Percentiles rank a stretch among this genome's conserved stretches.
Conservation (phyloP, 2,797 vertebrate species). For the Parambassis ranga region DNA sequence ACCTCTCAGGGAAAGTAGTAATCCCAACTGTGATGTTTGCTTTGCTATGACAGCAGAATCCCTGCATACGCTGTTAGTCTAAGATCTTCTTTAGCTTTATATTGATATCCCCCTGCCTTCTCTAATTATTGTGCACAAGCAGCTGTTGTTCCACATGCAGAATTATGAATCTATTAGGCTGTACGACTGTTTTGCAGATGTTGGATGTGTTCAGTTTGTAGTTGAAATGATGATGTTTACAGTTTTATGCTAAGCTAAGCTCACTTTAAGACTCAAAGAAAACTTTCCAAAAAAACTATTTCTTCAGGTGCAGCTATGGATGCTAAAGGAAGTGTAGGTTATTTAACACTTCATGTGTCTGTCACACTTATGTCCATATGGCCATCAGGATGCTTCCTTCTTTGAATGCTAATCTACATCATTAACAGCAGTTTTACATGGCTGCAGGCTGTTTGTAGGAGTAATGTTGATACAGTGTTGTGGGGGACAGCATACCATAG, state of each 20-base stretch:
- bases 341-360: slow-evolving; percentile 10
- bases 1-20: slow-evolving; percentile 43
- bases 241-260: background rate
- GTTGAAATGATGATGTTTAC: no score
- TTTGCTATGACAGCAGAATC: slow-evolving; percentile 62
- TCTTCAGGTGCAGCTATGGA: no score
- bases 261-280: no score
- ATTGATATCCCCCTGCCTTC: slow-evolving; percentile 23
- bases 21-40: slow-evolving; percentile 62
- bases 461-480: slow-evolving; percentile 40
- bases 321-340: slow-evolving; percentile 9
- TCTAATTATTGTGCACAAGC: slow-evolving; percentile 43
- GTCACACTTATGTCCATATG: slow-evolving; percentile 8
- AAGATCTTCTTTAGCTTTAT: slow-evolving; percentile 39
- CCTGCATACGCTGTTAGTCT: slow-evolving; percentile 49
- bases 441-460: slow-evolving; percentile 43
- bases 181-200: background rate
- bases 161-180: slow-evolving; percentile 4
- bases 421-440: slow-evolving; percentile 34
- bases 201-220: no score
- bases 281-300: no score
- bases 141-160: slow-evolving; percentile 18
- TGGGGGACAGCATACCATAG: slow-evolving; percentile 19
- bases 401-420: slow-evolving; percentile 39
- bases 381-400: slow-evolving; percentile 13